Evolutionary conservation across 53 echinoderm and acorn worm species (phyloP).

Genomic region (Apostichopus leukothele): DNA sequence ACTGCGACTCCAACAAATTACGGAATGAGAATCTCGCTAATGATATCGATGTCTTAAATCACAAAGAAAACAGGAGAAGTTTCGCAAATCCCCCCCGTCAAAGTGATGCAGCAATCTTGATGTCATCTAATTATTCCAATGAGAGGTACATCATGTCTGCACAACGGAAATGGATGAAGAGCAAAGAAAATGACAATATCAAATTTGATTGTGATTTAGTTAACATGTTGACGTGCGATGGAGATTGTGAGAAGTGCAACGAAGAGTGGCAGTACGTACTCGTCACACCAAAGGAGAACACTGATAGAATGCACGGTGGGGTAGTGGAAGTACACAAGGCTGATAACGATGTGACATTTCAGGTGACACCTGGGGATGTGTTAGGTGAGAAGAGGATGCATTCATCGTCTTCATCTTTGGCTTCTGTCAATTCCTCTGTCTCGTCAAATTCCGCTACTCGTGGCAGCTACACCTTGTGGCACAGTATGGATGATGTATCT

Average conservation of each 20-base stretch:
- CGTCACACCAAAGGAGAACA: background rate
- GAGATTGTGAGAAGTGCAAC: background rate
- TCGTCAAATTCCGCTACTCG: background rate
- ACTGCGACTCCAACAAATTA: no score
- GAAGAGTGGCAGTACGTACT: background rate
- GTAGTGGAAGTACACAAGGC: background rate
- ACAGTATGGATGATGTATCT: background rate
- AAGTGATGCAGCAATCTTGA: background rate
- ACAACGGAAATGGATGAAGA: background rate
- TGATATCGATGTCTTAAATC: no score
- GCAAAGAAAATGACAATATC: background rate
- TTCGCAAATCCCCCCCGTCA: background rate
- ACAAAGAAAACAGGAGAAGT: no score
- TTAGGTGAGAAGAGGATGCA: conserved; percentile 6
- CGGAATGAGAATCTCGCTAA: no score
- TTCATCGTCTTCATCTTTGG: conserved; percentile 7
- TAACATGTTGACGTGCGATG: background rate
- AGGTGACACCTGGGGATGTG: background rate
- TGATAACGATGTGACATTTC: background rate
- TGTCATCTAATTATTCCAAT: background rate
- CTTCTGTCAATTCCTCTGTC: background rate
- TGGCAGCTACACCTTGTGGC: conserved; percentile 30
- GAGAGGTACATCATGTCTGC: background rate
- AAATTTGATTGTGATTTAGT: background rate
- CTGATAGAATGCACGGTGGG: background rate